Evolutionary conservation across 2,113 vertebrate species (phyloP).

Genomic region (Trachemys scripta): DNA sequence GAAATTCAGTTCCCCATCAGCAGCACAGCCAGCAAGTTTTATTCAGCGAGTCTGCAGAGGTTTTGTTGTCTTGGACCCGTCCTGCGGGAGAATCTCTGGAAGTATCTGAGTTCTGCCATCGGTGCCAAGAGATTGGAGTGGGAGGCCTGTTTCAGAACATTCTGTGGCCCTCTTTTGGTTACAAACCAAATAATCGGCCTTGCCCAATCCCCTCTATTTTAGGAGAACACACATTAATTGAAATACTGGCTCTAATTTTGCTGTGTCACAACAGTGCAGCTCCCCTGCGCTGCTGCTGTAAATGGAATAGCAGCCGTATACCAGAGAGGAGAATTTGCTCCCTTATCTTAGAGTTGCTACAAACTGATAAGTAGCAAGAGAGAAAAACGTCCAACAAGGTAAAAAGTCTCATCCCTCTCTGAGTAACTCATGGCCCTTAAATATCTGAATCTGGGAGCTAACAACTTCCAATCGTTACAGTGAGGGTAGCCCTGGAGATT

Average conservation of each 20-base stretch:
- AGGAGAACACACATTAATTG: not conserved
- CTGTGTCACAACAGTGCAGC: not conserved
- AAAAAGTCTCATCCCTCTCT: not conserved
- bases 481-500: not conserved
- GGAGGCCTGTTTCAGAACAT: not conserved
- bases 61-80: not conserved
- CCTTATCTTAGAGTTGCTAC: not conserved
- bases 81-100: not conserved
- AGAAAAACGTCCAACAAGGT: not conserved
- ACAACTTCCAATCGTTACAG: not conserved
- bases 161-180: not conserved
- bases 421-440: not conserved
- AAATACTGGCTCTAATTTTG: not conserved
- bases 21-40: not conserved
- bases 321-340: not conserved
- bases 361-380: not conserved
- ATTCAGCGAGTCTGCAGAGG: not conserved
- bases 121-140: not conserved
- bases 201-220: not conserved
- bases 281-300: not conserved
- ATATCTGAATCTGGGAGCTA: not conserved
- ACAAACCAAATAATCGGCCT: not conserved
- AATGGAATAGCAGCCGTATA: not conserved
- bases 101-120: not conserved
- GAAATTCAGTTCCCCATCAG: not conserved